Conservation (phyloP, 2,797 vertebrate genomes). For the Gambusia yucatana region DNA sequence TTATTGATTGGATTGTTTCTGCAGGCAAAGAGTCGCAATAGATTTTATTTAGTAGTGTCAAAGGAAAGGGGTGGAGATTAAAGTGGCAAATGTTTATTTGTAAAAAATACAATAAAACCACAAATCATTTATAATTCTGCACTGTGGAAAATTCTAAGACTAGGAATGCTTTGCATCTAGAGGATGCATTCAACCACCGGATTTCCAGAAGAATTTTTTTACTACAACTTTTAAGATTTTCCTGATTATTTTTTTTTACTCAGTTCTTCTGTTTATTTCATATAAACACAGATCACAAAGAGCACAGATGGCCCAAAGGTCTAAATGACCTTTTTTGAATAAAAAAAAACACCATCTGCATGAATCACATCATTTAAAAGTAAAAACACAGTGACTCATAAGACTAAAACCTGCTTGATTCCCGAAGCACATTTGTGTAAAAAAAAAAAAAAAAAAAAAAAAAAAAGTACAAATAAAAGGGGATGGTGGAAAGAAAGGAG, state of each 20-base stretch:
- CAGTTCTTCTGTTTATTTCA: not conserved
- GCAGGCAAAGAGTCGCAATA: not conserved
- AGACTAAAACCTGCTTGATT: constrained; percentile 35
- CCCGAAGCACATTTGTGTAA: constrained; percentile 32
- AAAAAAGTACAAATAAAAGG: not conserved
- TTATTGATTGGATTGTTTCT: not conserved
- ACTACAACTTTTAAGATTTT: not conserved
- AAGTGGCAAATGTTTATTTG: not conserved
- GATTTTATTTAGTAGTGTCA: not conserved
- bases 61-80: not conserved
- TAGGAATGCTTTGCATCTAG: not conserved
- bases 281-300: constrained; percentile 8
- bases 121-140: not conserved
- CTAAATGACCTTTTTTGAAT: constrained; percentile 35
- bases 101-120: not conserved
- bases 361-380: constrained; percentile 57
- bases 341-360: constrained; percentile 24
- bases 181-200: not conserved
- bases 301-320: constrained; percentile 25
- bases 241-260: not conserved
- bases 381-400: constrained; percentile 44
- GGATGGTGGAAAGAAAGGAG: not conserved
- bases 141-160: not conserved
- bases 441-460: not conserved
- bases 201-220: not conserved